Evolutionary conservation across 2,113 vertebrate species (phyloP).

Genomic region (Neolamprologus variostigma): DNA sequence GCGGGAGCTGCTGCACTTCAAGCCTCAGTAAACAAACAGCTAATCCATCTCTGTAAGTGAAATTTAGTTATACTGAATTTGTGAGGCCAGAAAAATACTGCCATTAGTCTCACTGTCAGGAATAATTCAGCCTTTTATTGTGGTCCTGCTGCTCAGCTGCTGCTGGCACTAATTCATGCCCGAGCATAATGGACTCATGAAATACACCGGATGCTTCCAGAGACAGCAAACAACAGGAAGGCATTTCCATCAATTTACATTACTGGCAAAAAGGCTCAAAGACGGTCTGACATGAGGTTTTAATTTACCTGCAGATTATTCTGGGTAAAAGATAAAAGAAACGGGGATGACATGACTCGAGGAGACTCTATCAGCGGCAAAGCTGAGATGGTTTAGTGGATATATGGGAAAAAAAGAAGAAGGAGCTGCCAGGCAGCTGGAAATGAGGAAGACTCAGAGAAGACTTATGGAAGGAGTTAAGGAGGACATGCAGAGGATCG

Average conservation of each 20-base stretch:
- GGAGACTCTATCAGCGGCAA: background rate
- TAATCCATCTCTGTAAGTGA: background rate
- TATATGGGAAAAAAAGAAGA: background rate
- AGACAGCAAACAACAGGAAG: background rate
- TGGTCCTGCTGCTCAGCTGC: background rate
- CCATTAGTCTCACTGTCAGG: conserved; percentile 23
- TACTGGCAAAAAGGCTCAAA: background rate
- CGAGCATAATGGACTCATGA: background rate
- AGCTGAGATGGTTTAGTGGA: background rate
- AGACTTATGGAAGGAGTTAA: background rate
- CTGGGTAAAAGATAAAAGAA: background rate
- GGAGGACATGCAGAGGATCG: rapidly evolving
- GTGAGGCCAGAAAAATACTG: background rate
- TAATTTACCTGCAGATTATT: background rate
- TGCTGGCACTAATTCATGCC: conserved; percentile 13
- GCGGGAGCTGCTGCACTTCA: background rate
- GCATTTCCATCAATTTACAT: conserved; percentile 13
- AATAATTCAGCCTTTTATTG: conserved; percentile 9
- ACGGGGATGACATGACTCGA: background rate
- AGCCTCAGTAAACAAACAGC: background rate
- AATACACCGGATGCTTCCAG: background rate
- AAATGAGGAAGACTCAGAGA: background rate
- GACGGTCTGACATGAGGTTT: background rate
- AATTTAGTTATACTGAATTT: background rate
- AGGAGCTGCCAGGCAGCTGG: background rate